Evolutionary conservation across 2,113 vertebrate genomes (phyloP).

Genomic region (Dermatemys mawii): DNA sequence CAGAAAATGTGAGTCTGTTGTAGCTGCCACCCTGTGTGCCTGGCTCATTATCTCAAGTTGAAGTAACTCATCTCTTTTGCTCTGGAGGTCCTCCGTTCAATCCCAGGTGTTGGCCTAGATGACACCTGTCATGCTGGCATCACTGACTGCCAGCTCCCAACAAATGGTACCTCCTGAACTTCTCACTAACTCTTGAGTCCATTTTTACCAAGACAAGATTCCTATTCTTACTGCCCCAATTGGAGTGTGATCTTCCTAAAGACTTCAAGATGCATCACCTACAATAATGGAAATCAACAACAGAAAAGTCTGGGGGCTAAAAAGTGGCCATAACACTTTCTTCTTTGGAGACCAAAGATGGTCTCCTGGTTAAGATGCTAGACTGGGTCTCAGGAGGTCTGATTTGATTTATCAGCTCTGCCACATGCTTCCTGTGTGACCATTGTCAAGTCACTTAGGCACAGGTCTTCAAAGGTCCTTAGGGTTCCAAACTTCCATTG

Average conservation of each 20-base stretch:
- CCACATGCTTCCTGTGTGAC: fast-evolving
- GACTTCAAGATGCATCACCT: background rate
- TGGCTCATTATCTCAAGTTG: background rate
- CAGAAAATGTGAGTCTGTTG: background rate
- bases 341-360: background rate
- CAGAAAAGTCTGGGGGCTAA: background rate
- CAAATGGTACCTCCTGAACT: background rate
- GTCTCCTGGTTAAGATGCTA: background rate
- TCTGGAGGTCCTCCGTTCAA: background rate
- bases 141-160: background rate
- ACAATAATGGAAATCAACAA: background rate
- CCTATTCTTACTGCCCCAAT: background rate
- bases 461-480: background rate
- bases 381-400: background rate
- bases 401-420: background rate
- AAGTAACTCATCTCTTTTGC: background rate
- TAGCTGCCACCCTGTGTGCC: background rate
- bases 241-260: background rate
- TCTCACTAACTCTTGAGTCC: background rate
- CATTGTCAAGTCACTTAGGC: background rate
- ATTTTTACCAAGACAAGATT: background rate
- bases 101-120: background rate
- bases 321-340: background rate
- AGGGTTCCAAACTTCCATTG: background rate
- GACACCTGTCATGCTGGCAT: background rate